phyloP scores from a whole-genome alignment of 2,888 invertebrate species.

The Pandemis corylana region DNA sequence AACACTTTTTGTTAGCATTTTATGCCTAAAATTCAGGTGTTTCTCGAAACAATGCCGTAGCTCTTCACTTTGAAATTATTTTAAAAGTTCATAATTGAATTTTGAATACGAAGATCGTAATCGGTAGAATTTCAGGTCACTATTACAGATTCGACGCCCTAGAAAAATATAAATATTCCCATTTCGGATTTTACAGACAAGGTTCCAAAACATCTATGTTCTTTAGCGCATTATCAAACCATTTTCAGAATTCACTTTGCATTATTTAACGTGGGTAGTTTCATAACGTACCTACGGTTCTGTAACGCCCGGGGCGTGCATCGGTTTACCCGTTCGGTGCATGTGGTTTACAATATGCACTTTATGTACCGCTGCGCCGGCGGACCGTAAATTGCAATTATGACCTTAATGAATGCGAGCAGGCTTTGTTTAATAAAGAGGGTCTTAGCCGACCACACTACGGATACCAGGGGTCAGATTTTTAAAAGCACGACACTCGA shows the following conservation, averaged over 20 bases:
- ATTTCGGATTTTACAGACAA: no score
- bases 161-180: no score
- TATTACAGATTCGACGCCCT: no score
- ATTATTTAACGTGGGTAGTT: slow-evolving; percentile 24
- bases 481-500: no score
- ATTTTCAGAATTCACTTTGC: slow-evolving; percentile 22
- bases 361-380: slow-evolving; percentile 27
- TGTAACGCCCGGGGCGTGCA: slow-evolving; percentile 19
- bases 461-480: not conserved
- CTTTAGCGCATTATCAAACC: slow-evolving; percentile 10
- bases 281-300: slow-evolving; percentile 3
- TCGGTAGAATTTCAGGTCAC: no score
- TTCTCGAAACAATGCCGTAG: not conserved
- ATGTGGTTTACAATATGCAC: slow-evolving; percentile 36
- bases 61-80: no score
- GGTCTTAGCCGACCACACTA: slow-evolving; percentile 9
- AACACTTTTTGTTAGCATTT: not conserved
- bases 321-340: slow-evolving; percentile 10
- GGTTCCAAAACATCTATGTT: not conserved
- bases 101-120: no score
- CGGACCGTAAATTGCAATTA: slow-evolving; percentile 34
- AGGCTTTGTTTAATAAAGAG: slow-evolving; percentile 32
- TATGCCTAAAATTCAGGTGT: not conserved
- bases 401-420: slow-evolving; percentile 34
- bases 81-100: no score